Evolutionary conservation across 2,888 invertebrate genomes (phyloP).

Genomic region (Dyspetes luteomarginatus): DNA sequence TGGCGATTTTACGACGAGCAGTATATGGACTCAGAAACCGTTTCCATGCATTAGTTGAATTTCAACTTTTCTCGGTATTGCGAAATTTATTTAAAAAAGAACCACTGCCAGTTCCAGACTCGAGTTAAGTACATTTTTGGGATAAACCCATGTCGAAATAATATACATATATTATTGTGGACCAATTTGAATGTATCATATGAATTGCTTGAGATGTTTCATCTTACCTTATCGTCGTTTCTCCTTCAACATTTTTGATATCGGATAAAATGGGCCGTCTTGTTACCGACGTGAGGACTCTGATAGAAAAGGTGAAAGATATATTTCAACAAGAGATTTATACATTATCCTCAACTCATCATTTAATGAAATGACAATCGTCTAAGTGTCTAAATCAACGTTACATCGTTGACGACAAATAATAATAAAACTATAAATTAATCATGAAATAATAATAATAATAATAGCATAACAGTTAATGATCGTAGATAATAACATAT

Average conservation of each 20-base stretch:
- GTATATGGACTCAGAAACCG: too few species aligned
- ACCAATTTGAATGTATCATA: background rate
- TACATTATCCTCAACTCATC: conserved; percentile 62
- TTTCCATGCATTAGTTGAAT: too few species aligned
- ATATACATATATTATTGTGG: too few species aligned
- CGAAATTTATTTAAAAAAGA: too few species aligned
- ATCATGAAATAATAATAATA: conserved; percentile 48
- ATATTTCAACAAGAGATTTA: background rate
- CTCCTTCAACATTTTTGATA: background rate
- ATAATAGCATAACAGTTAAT: conserved; percentile 61
- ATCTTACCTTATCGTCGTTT: background rate
- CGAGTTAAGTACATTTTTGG: too few species aligned
- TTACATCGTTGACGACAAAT: conserved; percentile 67
- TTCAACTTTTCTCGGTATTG: too few species aligned
- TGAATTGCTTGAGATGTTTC: background rate
- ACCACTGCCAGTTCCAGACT: too few species aligned
- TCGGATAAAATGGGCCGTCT: background rate
- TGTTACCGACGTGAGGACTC: background rate
- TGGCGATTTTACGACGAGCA: too few species aligned
- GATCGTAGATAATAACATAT: conserved; percentile 55
- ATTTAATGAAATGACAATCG: conserved; percentile 74
- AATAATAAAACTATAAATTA: conserved; percentile 63
- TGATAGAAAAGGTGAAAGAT: background rate
- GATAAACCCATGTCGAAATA: too few species aligned
- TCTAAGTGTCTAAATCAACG: conserved; percentile 70